phyloP scores from a whole-genome alignment of 1,140 invertebrate species.

The Lepidurus apus region DNA sequence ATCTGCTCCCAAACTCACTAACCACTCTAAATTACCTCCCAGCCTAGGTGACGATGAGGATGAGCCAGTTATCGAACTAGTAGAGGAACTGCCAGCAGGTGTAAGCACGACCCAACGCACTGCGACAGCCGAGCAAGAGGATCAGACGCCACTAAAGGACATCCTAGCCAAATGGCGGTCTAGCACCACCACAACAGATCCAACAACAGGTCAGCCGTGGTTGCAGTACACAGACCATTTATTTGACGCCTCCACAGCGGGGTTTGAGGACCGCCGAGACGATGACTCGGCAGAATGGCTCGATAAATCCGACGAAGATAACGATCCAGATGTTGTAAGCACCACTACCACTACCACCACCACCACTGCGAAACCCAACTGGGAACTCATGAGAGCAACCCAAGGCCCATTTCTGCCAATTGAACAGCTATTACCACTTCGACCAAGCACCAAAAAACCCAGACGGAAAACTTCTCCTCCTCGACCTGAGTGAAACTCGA shows the following conservation, averaged over 20 bases:
- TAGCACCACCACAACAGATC: not conserved
- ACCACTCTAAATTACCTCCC: not conserved
- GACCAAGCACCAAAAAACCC: not conserved
- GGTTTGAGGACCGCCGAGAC: not conserved
- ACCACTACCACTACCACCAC: not conserved
- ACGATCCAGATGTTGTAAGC: not conserved
- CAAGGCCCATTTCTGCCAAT: not conserved
- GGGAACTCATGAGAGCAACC: not conserved
- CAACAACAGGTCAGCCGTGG: not conserved
- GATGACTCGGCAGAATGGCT: not conserved
- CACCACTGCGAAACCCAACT: not conserved
- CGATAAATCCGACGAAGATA: not conserved
- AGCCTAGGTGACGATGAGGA: not conserved
- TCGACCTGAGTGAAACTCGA: not conserved
- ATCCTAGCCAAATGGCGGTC: not conserved
- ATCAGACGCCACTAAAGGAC: not conserved
- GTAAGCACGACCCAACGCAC: not conserved
- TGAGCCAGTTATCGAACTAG: not conserved
- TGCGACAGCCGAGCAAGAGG: not conserved
- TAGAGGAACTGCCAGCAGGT: not conserved
- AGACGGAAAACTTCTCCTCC: not conserved
- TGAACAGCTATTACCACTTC: not conserved
- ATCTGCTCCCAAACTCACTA: not conserved
- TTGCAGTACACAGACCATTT: conserved; percentile 1
- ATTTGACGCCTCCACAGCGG: not conserved